A percentile compares a stretch with the other conserved stretches of the same genome.
Evolutionary conservation across 1,140 invertebrate species (phyloP).

Genomic region (Acromyrmex echinatior): DNA sequence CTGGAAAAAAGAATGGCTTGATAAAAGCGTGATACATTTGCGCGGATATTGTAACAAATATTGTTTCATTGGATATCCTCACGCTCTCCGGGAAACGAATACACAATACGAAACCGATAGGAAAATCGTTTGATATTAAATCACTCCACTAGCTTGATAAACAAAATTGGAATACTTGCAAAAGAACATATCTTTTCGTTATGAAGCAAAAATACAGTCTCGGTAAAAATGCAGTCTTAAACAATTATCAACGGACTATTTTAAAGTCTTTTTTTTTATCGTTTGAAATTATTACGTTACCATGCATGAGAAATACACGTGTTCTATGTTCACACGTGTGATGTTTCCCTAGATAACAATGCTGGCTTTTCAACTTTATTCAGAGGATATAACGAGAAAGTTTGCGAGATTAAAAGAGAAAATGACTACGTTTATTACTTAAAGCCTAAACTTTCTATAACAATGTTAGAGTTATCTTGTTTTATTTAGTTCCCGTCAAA

Average conservation of each 20-base stretch:
- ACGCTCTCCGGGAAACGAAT: not conserved
- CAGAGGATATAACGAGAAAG: not conserved
- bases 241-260: not conserved
- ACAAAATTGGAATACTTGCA: slow-evolving; percentile 7
- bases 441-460: slow-evolving; percentile 5
- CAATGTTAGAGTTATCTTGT: not conserved
- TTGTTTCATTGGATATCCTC: slow-evolving; percentile 27
- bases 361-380: not conserved
- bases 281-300: not conserved
- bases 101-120: slow-evolving; percentile 34
- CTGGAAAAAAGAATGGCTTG: slow-evolving; percentile 14
- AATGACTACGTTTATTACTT: slow-evolving; percentile 13
- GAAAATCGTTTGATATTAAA: slow-evolving; percentile 35
- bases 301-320: not conserved
- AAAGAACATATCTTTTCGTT: not conserved
- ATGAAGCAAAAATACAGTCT: not conserved
- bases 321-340: not conserved
- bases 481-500: not conserved
- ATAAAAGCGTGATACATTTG: slow-evolving; percentile 35
- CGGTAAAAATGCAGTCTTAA: not conserved
- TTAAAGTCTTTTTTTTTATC: slow-evolving; percentile 4
- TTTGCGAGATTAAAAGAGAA: not conserved
- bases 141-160: not conserved
- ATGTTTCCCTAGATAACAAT: slow-evolving; percentile 21
- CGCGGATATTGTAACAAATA: slow-evolving; percentile 41